Conservation (phyloP, 2,888 invertebrate genomes). For the Ectropis crepuscularia region DNA sequence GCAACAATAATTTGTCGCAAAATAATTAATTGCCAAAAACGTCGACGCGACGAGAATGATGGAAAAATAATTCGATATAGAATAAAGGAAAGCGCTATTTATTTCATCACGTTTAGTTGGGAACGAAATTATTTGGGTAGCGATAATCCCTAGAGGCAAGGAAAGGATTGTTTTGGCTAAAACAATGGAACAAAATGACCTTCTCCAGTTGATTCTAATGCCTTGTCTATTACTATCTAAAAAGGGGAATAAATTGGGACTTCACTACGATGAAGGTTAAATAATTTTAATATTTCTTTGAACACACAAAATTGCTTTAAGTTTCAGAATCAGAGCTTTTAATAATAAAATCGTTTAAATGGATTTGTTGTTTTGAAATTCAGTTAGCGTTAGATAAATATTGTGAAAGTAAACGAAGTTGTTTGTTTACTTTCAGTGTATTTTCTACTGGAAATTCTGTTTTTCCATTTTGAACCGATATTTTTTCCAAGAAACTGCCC, state of each 20-base stretch:
- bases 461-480: background rate
- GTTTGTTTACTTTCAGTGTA: no score
- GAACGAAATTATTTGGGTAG: conserved; percentile 31
- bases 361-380: no score
- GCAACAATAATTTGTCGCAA: conserved; percentile 73
- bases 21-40: conserved; percentile 56
- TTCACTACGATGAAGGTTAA: background rate
- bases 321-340: no score
- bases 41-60: conserved; percentile 52
- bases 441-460: background rate
- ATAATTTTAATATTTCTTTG: no score
- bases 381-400: no score
- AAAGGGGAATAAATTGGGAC: conserved; percentile 21
- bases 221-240: conserved; percentile 26
- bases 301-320: no score
- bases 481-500: conserved; percentile 30
- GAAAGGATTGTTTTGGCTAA: conserved; percentile 31
- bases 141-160: conserved; percentile 25
- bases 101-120: conserved; percentile 33
- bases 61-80: conserved; percentile 67
- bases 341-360: no score
- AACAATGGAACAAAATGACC: conserved; percentile 30
- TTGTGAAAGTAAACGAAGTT: no score
- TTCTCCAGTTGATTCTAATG: conserved; percentile 23
- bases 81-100: conserved; percentile 43